Conservation (phyloP, 2,113 vertebrate genomes). For the Nothocercus nigrocapillus region DNA sequence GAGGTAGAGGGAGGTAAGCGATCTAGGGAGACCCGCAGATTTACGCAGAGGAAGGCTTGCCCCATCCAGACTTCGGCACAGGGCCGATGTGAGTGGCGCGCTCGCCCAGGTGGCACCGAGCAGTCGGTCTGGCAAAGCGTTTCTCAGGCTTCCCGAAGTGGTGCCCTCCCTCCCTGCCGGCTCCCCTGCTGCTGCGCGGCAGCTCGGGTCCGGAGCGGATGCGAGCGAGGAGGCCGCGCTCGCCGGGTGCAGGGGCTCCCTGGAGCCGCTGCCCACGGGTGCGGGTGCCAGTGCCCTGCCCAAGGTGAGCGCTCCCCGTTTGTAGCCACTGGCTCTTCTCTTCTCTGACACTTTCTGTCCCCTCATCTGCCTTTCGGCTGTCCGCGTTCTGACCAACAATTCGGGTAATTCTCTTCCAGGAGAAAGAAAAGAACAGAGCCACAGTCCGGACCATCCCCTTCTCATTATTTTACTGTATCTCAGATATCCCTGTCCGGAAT, state of each 20-base stretch:
- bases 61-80: conserved; percentile 24
- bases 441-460: not conserved
- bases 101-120: not conserved
- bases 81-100: not conserved
- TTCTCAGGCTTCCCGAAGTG: not conserved
- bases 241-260: accelerated
- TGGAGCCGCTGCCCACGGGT: accelerated
- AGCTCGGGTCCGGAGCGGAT: not conserved
- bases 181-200: not conserved
- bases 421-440: not conserved
- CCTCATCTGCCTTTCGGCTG: not conserved
- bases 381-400: accelerated
- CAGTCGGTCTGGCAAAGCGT: not conserved
- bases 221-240: not conserved
- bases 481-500: not conserved
- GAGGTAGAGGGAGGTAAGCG: conserved; percentile 15
- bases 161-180: not conserved
- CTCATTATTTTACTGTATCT: conserved; percentile 3
- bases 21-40: conserved; percentile 41
- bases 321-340: not conserved
- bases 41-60: conserved; percentile 29
- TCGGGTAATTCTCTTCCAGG: not conserved
- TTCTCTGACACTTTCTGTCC: not conserved
- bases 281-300: accelerated
- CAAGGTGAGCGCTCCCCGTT: not conserved